These are phyloP conservation scores for Poecilia velifera DNA, from an alignment of 2,797 vertebrate genomes.

Conservation along the genomic window DNA sequence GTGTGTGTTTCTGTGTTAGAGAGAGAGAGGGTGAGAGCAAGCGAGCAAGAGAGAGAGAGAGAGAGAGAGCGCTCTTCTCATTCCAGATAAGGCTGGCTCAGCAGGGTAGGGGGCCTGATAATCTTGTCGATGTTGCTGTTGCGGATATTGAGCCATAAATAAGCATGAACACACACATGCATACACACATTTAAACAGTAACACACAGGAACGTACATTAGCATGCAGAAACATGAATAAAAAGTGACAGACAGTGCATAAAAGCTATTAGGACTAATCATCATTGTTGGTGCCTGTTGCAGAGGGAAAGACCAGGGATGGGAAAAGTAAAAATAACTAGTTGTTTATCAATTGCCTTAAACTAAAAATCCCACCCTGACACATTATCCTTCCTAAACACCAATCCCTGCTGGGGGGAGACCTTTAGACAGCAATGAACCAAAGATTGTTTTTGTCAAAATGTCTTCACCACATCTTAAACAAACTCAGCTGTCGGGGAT, in stretches of 20 bases:
- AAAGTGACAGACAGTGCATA: constrained; percentile 63
- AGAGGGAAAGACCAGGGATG: constrained; percentile 57
- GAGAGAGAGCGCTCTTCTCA: constrained; percentile 38
- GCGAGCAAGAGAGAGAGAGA: neutral
- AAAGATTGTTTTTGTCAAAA: constrained; percentile 67
- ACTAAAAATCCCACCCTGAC: constrained; percentile 40
- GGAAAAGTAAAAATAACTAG: constrained; percentile 69
- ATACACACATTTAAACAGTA: constrained; percentile 42
- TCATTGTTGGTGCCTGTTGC: constrained; percentile 67
- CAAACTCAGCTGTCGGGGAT: constrained; percentile 59
- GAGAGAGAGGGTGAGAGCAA: neutral
- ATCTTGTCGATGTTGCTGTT: constrained; percentile 74
- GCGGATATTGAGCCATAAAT: constrained; percentile 80
- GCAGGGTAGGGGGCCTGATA: constrained; percentile 66
- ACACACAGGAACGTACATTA: constrained; percentile 39
- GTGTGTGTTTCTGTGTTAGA: constrained; percentile 10
- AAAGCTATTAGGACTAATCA: constrained; percentile 76
- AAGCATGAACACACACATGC: constrained; percentile 56
- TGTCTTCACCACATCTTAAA: constrained; percentile 63
- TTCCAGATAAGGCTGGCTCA: constrained; percentile 75
- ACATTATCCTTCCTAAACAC: constrained; percentile 50
- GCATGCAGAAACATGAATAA: constrained; percentile 63
- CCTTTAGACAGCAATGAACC: constrained; percentile 62
- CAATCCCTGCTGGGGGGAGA: constrained; percentile 39
- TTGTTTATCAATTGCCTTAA: constrained; percentile 49